Evolutionary conservation across 2,797 vertebrate species (phyloP).

Genomic region (Distichodus sexfasciatus): DNA sequence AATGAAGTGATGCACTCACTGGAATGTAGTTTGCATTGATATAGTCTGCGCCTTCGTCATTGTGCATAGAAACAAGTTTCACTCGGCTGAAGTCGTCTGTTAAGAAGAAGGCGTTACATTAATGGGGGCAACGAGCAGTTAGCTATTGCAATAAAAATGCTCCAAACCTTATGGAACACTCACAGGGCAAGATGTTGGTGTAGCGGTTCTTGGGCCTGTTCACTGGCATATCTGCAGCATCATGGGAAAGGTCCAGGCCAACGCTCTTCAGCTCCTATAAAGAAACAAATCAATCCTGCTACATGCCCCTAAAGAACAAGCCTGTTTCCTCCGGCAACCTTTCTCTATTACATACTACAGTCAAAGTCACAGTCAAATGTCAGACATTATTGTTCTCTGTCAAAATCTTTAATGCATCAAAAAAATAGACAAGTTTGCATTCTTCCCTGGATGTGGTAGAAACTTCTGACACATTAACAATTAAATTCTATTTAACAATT

Average conservation of each 20-base stretch:
- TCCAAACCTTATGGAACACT: slow-evolving; percentile 67
- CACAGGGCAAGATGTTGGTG: slow-evolving; percentile 97
- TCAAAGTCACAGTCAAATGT: too few species aligned
- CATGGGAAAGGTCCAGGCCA: slow-evolving; percentile 88
- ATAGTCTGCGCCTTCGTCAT: slow-evolving; percentile 92
- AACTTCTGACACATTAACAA: too few species aligned
- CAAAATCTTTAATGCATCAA: too few species aligned
- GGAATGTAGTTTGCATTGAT: slow-evolving; percentile 97
- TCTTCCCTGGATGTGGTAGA: too few species aligned
- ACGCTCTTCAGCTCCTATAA: slow-evolving; percentile 89
- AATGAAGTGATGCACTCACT: slow-evolving; percentile 78
- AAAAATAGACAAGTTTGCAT: too few species aligned
- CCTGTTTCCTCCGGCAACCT: too few species aligned
- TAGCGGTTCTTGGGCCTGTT: slow-evolving; percentile 98
- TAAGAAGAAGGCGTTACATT: too few species aligned
- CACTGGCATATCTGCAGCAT: slow-evolving; percentile 89
- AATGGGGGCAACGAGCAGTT: background rate
- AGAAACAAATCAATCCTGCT: too few species aligned
- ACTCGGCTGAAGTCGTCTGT: slow-evolving; percentile 95
- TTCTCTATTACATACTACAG: too few species aligned
- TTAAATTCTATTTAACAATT: too few species aligned
- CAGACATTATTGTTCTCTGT: too few species aligned
- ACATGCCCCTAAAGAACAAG: too few species aligned
- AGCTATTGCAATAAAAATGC: background rate
- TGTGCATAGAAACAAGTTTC: slow-evolving; percentile 85